Evolutionary conservation across 2,888 invertebrate species (phyloP), one percentile per base, ranked within the genome.

Genomic region (Norana najaformis): DNA sequence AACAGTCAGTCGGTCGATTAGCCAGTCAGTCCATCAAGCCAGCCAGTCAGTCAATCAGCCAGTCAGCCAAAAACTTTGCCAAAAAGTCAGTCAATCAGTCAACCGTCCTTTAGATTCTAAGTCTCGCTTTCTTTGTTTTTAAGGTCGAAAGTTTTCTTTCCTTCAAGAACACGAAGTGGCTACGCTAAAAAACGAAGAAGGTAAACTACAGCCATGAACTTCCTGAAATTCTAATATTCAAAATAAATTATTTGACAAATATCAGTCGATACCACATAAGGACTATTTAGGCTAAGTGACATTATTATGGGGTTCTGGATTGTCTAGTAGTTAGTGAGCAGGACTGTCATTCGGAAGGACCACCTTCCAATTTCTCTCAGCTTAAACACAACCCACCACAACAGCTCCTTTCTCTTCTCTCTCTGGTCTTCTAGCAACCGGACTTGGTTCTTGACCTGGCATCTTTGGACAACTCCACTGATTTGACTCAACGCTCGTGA

Each of bases 141-240:
- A 35, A 85, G 85, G 85, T 35, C 35, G 85, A 85, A 85, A 85
- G 23, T 85, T 85, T 85, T 85, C 85, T 35, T 85, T 85, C 36
- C 85, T 85, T 8, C 85, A 85, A 36, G 85, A 85, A 85, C 85
- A 85, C 85, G 85, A 85, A 85, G 85, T 85, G 16, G 85, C 85
- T 6, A 85, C 85, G 35, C 85, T 85, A 36, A 85, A 85, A 85
- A 85, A 6, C 85, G 85, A 85, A 85, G 85, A 85, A 85, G 85
- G 85, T 85, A 85, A 20, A 35, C 13, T 8, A 69, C 11, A 13
- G 11, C n/a, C 0, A 69, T n/a, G n/a, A 69, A 0, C 1, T n/a
- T 53, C 3, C 23, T 1, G 23, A 53, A 16, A 6, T 23, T 30
- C 30, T 53, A 4, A 53, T 53, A 30, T 30, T 2, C 41, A 2